phyloP scores from a whole-genome alignment of 2,888 invertebrate species.

The Iselma pallidipennis region DNA sequence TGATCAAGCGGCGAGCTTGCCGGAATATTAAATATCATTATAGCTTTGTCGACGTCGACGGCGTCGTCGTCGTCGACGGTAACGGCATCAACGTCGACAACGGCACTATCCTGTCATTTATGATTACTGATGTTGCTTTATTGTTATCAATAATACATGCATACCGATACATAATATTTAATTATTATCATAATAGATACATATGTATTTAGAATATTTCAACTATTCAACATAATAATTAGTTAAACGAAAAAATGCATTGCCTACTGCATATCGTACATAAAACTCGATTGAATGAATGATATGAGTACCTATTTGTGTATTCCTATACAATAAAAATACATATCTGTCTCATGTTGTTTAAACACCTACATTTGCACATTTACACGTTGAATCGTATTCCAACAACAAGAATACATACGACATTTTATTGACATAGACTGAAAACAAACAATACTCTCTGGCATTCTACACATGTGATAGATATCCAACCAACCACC shows the following conservation, averaged over 20 bases:
- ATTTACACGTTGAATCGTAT: background rate
- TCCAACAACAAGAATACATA: background rate
- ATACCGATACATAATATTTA: background rate
- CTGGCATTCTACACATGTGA: background rate
- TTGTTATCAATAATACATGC: background rate
- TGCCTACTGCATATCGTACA: too few species aligned
- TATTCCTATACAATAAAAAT: too few species aligned
- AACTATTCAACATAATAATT: background rate
- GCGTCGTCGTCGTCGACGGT: background rate
- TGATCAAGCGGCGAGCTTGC: constrained; percentile 5
- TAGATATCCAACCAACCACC: too few species aligned
- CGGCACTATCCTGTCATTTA: constrained; percentile 6
- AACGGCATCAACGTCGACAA: background rate
- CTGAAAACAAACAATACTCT: background rate
- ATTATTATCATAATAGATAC: background rate
- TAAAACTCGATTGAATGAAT: too few species aligned
- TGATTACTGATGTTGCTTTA: constrained; percentile 10
- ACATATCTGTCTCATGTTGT: too few species aligned
- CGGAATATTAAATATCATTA: constrained; percentile 24
- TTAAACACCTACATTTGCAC: background rate
- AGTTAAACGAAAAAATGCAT: too few species aligned
- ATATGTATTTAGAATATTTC: too few species aligned
- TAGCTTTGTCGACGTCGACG: constrained; percentile 1
- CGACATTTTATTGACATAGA: background rate
- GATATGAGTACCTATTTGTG: too few species aligned